Evolutionary conservation across 30 jellyfish, hydroid and myxozoan species (phyloP).

Genomic region (Aurelia coerulea): DNA sequence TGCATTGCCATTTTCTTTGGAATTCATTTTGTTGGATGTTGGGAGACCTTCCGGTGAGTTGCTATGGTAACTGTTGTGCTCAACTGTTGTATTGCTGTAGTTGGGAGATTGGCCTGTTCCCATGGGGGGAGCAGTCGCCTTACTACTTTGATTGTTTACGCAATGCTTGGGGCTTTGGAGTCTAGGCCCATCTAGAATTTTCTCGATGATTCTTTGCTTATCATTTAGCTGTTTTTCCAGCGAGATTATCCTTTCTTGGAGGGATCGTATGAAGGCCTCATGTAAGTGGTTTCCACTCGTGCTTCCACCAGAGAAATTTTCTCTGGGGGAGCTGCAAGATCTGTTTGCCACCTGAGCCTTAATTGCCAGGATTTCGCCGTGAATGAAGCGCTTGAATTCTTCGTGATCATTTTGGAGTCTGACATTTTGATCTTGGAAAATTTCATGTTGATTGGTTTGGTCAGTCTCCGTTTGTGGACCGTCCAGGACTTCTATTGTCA

Average conservation of each 20-base stretch:
- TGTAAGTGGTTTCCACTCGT: background rate
- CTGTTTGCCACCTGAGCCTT: constrained; percentile 13
- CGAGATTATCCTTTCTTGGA: constrained; percentile 12
- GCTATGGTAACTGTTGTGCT: background rate
- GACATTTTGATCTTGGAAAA: background rate
- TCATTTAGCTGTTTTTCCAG: constrained; percentile 11
- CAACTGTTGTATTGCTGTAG: background rate
- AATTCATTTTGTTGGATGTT: background rate
- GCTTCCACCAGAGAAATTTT: background rate
- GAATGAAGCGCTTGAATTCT: no score
- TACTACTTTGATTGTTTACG: background rate
- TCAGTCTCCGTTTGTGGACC: background rate
- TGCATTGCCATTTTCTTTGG: background rate
- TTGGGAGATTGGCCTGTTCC: background rate
- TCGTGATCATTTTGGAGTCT: no score
- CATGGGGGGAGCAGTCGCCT: constrained; percentile 20
- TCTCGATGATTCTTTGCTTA: constrained; percentile 1
- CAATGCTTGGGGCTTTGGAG: background rate
- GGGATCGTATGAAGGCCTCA: constrained; percentile 4
- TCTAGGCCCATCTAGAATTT: constrained; percentile 13
- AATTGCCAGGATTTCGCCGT: constrained; percentile 1
- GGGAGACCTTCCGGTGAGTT: constrained; percentile 1
- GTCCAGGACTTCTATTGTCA: no score
- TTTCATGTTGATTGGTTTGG: background rate
- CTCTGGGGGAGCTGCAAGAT: constrained; percentile 7